Conservation (phyloP, 1,140 invertebrate genomes). For the Rhopalosiphum maidis region DNA sequence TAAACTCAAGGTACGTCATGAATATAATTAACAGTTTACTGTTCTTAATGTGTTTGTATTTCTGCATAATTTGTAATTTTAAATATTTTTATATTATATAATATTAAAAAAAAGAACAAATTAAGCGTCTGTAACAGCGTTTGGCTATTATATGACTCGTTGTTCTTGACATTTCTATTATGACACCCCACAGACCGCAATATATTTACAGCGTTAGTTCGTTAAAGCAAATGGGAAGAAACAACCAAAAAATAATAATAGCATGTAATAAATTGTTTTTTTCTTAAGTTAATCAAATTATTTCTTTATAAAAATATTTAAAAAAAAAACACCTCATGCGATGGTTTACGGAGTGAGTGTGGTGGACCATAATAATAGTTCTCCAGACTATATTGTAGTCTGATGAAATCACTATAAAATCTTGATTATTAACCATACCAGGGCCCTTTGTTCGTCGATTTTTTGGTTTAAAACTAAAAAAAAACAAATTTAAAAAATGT, state of each 20-base stretch:
- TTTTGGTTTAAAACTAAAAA: neutral
- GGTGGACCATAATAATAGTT: neutral
- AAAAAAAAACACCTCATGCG: neutral
- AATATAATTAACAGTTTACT: neutral
- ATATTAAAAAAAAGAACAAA: neutral
- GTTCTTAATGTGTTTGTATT: neutral
- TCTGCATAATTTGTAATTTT: neutral
- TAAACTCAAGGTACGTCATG: neutral
- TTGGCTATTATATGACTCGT: neutral
- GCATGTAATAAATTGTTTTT: neutral
- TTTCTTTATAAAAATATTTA: neutral
- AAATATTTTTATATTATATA: neutral
- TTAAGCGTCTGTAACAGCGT: neutral
- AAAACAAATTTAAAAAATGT: neutral
- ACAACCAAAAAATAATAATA: neutral
- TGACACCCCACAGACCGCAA: neutral
- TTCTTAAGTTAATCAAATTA: neutral
- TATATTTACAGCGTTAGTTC: neutral
- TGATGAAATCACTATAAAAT: neutral
- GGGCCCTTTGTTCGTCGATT: too few species aligned
- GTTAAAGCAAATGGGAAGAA: neutral
- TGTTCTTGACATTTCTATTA: constrained; percentile 32
- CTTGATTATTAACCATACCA: neutral
- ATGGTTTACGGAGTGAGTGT: neutral
- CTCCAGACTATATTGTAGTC: too few species aligned